Conservation (phyloP, 2,113 vertebrate species). For the Nycticryphes semicollaris region DNA sequence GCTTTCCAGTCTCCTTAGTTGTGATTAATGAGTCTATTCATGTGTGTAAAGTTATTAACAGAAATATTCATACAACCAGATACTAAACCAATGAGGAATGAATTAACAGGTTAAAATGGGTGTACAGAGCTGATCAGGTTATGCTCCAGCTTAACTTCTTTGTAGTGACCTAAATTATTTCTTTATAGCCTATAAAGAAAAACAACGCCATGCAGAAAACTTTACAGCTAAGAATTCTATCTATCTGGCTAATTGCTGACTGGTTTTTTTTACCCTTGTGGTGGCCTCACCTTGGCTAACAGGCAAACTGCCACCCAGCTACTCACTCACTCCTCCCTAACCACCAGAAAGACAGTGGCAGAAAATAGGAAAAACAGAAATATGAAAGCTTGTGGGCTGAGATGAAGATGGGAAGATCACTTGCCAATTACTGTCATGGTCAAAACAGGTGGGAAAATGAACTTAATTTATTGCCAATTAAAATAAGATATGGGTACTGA, state of each 20-base stretch:
- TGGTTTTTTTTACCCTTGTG: background rate
- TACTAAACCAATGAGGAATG: conserved; percentile 7
- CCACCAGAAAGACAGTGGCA: background rate
- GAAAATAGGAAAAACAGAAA: background rate
- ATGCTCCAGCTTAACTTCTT: background rate
- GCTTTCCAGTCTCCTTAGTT: conserved; percentile 12
- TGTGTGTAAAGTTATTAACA: conserved; percentile 30
- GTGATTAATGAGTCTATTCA: conserved; percentile 36
- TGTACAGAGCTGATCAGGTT: background rate
- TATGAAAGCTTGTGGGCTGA: background rate
- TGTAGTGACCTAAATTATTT: background rate
- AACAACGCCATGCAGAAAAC: background rate
- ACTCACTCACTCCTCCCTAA: background rate
- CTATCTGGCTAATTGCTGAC: background rate
- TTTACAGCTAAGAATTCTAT: background rate
- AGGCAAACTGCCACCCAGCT: background rate
- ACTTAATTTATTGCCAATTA: background rate
- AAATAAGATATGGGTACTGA: background rate
- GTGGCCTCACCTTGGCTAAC: background rate
- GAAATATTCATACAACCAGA: conserved; percentile 24
- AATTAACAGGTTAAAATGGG: background rate
- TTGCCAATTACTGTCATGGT: background rate
- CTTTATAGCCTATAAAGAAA: background rate
- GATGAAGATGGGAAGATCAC: background rate
- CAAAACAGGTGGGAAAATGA: background rate